phyloP scores from a whole-genome alignment of 2,888 invertebrate genomes.

The Lepidonotus clava region DNA sequence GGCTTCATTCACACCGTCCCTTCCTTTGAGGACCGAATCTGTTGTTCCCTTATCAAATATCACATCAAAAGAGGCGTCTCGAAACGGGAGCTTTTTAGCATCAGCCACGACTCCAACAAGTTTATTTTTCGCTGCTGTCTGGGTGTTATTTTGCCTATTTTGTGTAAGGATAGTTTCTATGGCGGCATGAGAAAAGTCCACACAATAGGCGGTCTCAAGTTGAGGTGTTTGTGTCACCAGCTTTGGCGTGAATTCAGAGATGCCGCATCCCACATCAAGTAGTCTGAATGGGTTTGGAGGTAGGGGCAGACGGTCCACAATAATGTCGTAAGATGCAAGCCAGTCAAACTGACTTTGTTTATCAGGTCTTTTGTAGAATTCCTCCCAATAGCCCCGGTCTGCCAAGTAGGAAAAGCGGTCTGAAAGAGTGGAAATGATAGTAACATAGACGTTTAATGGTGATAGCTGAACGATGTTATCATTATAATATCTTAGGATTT shows the following conservation, averaged over 20 bases:
- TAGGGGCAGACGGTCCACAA: not conserved
- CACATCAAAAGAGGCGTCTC: slow-evolving; percentile 8
- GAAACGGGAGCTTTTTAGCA: slow-evolving; percentile 5
- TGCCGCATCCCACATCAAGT: slow-evolving; percentile 34
- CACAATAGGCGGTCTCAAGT: not conserved
- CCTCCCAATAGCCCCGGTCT: slow-evolving; percentile 30
- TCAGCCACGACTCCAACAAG: slow-evolving; percentile 10
- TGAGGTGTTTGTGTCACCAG: not conserved
- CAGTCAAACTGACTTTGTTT: not conserved
- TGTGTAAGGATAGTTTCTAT: not conserved
- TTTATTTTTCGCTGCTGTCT: not conserved
- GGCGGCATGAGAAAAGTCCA: slow-evolving; percentile 14
- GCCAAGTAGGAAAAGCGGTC: slow-evolving; percentile 33
- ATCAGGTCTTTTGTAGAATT: not conserved
- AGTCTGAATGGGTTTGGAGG: not conserved
- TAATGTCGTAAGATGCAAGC: not conserved
- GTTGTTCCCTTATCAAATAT: slow-evolving; percentile 50
- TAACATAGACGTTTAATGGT: too few relatives aligned
- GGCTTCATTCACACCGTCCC: not conserved
- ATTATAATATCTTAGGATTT: too few relatives aligned
- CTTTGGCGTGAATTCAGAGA: slow-evolving; percentile 8
- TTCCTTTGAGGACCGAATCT: slow-evolving; percentile 21
- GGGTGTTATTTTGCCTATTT: not conserved
- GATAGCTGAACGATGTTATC: too few relatives aligned
- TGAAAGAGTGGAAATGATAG: not conserved